phyloP scores from a whole-genome alignment of 2,888 invertebrate genomes.

The Dicyrtomina minuta region DNA sequence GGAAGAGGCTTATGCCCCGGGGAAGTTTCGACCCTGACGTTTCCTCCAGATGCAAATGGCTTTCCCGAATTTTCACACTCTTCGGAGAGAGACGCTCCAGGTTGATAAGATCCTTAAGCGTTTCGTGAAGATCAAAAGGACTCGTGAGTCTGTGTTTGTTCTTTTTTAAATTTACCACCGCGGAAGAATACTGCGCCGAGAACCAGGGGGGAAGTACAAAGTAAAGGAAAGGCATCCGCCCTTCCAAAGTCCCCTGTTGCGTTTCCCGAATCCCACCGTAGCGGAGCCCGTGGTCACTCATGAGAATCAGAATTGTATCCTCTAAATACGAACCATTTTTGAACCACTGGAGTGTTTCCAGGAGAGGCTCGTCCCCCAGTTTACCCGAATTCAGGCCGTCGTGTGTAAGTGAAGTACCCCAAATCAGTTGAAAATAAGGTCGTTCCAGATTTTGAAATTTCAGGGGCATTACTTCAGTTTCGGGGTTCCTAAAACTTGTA shows the following conservation, averaged over 20 bases:
- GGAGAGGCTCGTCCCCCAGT: constrained; percentile 69
- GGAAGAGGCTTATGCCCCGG: no score
- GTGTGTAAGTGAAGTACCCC: constrained; percentile 80
- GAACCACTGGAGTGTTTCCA: constrained; percentile 64
- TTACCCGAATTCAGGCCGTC: constrained; percentile 78
- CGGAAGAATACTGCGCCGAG: constrained; percentile 63
- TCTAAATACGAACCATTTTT: no score
- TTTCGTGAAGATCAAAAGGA: constrained; percentile 71
- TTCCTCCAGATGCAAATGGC: no score
- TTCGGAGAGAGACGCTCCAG: no score
- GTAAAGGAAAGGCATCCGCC: constrained; percentile 78
- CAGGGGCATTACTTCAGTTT: constrained; percentile 59
- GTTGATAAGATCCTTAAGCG: constrained; percentile 43
- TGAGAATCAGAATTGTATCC: no score
- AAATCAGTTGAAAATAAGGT: constrained; percentile 63
- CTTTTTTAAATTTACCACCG: constrained; percentile 64
- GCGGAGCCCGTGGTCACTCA: no score
- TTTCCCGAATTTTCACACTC: no score
- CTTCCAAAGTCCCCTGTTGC: constrained; percentile 76
- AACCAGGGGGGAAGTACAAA: constrained; percentile 74
- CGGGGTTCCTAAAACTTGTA: constrained; percentile 66
- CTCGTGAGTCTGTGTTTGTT: constrained; percentile 65
- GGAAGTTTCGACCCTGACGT: constrained; percentile 38
- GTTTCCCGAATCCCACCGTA: constrained; percentile 82
- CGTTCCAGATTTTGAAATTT: constrained; percentile 60